Evolutionary conservation across 2,888 invertebrate genomes (phyloP).

Genomic region (Parnassius apollo): DNA sequence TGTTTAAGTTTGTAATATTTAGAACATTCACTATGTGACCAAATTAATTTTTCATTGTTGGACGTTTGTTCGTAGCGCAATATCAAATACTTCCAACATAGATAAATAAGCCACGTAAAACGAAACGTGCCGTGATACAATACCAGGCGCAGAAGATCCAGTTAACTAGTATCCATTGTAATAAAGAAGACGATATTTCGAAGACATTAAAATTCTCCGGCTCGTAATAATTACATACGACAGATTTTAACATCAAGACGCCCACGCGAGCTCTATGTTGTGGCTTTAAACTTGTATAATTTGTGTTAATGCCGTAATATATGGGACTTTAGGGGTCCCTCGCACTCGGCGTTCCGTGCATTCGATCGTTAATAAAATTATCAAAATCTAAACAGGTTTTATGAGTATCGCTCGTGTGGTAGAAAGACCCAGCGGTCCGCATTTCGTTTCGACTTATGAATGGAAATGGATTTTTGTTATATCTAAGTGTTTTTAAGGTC

Average conservation of each 20-base stretch:
- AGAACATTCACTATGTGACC: too few species aligned
- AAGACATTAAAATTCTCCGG: constrained; percentile 77
- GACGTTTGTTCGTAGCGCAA: too few species aligned
- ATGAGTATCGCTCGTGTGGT: constrained; percentile 70
- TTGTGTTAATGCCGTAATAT: constrained; percentile 81
- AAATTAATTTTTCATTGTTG: too few species aligned
- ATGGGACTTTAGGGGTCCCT: constrained; percentile 73
- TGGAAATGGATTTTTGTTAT: constrained; percentile 78
- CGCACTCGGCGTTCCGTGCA: constrained; percentile 67
- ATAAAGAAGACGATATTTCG: constrained; percentile 76
- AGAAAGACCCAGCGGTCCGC: constrained; percentile 47
- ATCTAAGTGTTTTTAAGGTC: constrained; percentile 77
- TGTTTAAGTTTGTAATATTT: too few species aligned
- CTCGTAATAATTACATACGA: constrained; percentile 78
- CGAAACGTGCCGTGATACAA: constrained; percentile 65
- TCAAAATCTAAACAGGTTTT: constrained; percentile 81
- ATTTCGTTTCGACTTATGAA: constrained; percentile 71
- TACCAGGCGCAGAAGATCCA: constrained; percentile 60
- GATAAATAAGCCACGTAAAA: constrained; percentile 57
- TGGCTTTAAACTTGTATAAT: constrained; percentile 78
- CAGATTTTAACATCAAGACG: constrained; percentile 78
- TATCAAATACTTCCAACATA: constrained; percentile 36
- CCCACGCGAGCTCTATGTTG: constrained; percentile 76
- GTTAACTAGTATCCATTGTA: constrained; percentile 71
- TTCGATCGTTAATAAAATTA: constrained; percentile 80